These are phyloP conservation scores for Phymatocera aterrima DNA, from an alignment of 2,888 invertebrate species.

Conservation along the genomic window DNA sequence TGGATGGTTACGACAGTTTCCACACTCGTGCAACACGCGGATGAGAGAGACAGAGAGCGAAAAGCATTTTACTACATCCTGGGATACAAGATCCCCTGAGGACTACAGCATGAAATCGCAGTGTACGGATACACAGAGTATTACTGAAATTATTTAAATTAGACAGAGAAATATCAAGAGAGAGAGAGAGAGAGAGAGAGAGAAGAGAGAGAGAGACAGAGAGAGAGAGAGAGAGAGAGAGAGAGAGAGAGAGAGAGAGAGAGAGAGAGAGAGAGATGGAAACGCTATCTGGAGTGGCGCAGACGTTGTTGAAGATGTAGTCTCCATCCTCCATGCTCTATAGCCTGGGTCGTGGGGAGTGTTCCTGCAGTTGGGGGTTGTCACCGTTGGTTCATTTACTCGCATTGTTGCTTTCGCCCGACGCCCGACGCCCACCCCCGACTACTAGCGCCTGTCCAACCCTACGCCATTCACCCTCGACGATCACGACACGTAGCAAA, in stretches of 20 bases:
- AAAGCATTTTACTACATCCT: too few species aligned
- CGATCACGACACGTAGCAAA: slow-evolving; percentile 34
- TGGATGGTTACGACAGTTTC: too few species aligned
- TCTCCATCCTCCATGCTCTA: too few species aligned
- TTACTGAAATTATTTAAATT: too few species aligned
- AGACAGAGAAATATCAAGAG: too few species aligned
- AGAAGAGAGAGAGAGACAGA: background rate
- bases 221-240: background rate
- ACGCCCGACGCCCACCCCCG: slow-evolving; percentile 45
- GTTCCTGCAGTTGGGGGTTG: slow-evolving; percentile 52
- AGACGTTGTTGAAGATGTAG: slow-evolving; percentile 36
- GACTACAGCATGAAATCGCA: too few species aligned
- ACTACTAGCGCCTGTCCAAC: slow-evolving; percentile 19
- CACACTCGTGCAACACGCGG: too few species aligned
- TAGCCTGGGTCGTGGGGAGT: slow-evolving; percentile 44
- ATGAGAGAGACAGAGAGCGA: too few species aligned
- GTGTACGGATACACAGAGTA: too few species aligned
- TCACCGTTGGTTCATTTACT: slow-evolving; percentile 69
- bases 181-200: background rate
- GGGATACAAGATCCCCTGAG: too few species aligned
- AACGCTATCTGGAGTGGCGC: slow-evolving; percentile 34
- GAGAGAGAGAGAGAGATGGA: background rate
- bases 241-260: background rate
- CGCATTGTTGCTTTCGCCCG: slow-evolving; percentile 66
- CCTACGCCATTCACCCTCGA: slow-evolving; percentile 24